Evolutionary conservation across 1,140 invertebrate genomes (phyloP), one percentile per base, ranked within the genome.

Genomic region (Aphelinus atriplicis): DNA sequence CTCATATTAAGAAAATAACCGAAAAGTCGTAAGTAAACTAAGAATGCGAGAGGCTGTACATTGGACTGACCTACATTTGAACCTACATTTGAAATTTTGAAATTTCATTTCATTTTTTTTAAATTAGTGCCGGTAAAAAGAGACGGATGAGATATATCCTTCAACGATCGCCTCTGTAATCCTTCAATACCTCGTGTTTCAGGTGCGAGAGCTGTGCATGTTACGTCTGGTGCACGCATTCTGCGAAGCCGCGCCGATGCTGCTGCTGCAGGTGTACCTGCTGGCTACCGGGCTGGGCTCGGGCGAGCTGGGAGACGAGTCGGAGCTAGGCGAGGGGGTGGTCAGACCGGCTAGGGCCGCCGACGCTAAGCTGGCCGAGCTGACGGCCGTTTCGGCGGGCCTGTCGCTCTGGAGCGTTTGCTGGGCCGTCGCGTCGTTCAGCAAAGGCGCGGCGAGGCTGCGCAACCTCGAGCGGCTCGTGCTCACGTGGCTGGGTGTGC

Each of bases 381-480:
- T 96, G 68, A 94, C 94, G 78, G 91, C 93, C 60, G 94, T 97
- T n/a, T 95, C 95, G 0, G 93, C 93, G 3, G 90, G 92, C 1
- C 87, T 96, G 5, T 95, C 94, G 2, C 85, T 97, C 3, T 94
- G 96, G 88, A 95, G 92, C 74, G 93, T 96, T 43, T 96, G 95
- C 81, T 97, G 96, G 96, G 94, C 95, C 43, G 88, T 97, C 42
- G 95, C 95, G 26, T 96, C 95, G 70, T 97, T 96, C 84, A 95
- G 93, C 81, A 96, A 96, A 87, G 94, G 96, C 84, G 92, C 95
- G n/a, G 87, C 85, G 43, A 87, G 94, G 1, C 85, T 92, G 77
- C 90, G 93, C 79, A 95, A 95, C 84, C 91, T 96, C 1, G 94
- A 96, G 82, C 90, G 93, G 71, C 89, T 96, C 2, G 94, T 96